Conservation (phyloP, 2,888 invertebrate genomes). For the Pharmacophagus antenor region DNA sequence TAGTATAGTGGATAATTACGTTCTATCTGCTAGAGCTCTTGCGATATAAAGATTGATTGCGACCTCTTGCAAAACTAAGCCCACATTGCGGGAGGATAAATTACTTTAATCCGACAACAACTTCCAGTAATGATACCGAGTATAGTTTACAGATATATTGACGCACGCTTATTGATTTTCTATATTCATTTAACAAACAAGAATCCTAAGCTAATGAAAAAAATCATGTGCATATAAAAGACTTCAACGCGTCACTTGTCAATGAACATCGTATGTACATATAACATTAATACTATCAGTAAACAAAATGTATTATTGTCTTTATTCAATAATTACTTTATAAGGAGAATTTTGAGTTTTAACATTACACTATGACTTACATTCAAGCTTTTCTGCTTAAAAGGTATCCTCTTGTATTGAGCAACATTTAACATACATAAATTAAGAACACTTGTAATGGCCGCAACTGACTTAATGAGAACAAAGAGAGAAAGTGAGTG, state of each 20-base stretch:
- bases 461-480: constrained; percentile 24
- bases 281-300: neutral
- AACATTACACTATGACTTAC: too few species aligned
- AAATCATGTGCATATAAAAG: constrained; percentile 17
- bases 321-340: too few species aligned
- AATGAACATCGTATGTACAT: neutral
- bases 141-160: constrained; percentile 14
- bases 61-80: constrained; percentile 27
- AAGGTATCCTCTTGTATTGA: constrained; percentile 2
- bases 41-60: constrained; percentile 29
- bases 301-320: neutral
- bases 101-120: constrained; percentile 26
- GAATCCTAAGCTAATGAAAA: neutral
- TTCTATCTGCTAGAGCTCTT: constrained; percentile 20
- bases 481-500: constrained; percentile 28
- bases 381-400: neutral
- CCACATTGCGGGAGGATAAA: constrained; percentile 19
- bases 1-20: constrained; percentile 2
- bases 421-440: constrained; percentile 23
- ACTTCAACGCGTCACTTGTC: constrained; percentile 23
- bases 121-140: constrained; percentile 17
- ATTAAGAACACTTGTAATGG: constrained; percentile 8
- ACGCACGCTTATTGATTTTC: constrained; percentile 12
- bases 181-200: constrained; percentile 3
- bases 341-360: too few species aligned